Base-by-base conservation (phyloP, 2,797 vertebrate genomes). In the Clarias fuscus region DNA sequence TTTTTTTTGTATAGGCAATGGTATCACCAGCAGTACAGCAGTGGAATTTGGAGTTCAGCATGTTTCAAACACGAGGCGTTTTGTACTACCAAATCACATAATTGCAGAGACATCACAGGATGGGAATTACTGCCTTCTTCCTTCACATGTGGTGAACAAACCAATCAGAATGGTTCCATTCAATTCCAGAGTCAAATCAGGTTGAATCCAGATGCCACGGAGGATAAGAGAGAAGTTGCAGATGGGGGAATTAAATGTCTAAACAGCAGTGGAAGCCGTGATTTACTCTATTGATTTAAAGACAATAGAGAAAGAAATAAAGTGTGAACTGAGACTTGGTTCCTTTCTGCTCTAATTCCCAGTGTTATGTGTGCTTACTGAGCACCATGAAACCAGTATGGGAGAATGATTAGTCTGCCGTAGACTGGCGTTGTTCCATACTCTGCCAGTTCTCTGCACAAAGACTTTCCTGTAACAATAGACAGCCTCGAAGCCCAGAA, bases 391-490 rank as follows among this genome's bases (percentile, higher is more conserved):
- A 93, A 91, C 70, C 67, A 82, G 90, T 90, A 88, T 86, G 59
- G 18, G 83, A 77, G 84, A 91, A 90, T 89, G 88, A 89, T 88
- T 83, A 84, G 84, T 86, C 79, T 80, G 89, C 77, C 40, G 33
- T 82, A 67, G 77, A 68, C 70, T 82, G 78, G 70, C 48, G 37
- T 67, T 5, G 59, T 88, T 87, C 43, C 83, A 70, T 85, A 37
- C 10, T 62, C 86, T 91, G 89, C 88, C 91, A 91, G 86, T 68
- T 76, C 78, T 67, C 65, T 72, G 76, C 77, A 87, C 65, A 73
- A 83, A 83, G 84, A 84, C 88, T 88, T 92, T 90, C 59, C 88
- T 89, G 87, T 88, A 90, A 92, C 90, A 92, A 90, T 84, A 88
- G 87, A 86, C 84, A 37, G 75, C 79, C 53, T 78, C 33, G 81